Percentiles rank a stretch among this genome's conserved stretches.
Evolutionary conservation across 1,140 invertebrate species (phyloP).

Genomic region (Dryas iulia): DNA sequence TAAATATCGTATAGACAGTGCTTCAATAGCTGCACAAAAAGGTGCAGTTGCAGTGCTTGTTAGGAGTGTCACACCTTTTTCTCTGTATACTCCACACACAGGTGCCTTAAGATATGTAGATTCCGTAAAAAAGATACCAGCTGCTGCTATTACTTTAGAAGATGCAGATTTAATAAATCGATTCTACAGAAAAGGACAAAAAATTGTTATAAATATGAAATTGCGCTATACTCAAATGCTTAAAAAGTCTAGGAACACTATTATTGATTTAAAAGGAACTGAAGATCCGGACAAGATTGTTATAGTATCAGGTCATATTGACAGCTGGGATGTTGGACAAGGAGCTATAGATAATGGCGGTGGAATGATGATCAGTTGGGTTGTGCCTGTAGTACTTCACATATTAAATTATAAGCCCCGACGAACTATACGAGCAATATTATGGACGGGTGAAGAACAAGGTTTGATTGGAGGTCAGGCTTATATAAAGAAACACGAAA

Average conservation of each 20-base stretch:
- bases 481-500: conserved; percentile 83
- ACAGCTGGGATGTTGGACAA: conserved; percentile 94
- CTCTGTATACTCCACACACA: conserved; percentile 85
- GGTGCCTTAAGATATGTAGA: conserved; percentile 83
- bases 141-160: conserved; percentile 90
- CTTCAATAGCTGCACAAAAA: conserved; percentile 83
- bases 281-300: conserved; percentile 84
- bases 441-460: conserved; percentile 92
- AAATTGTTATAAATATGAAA: conserved; percentile 71
- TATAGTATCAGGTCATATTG: conserved; percentile 91
- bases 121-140: conserved; percentile 86
- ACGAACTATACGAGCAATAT: conserved; percentile 87
- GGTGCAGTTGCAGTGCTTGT: conserved; percentile 89
- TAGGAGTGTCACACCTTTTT: conserved; percentile 88
- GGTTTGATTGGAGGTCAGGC: conserved; percentile 84
- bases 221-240: conserved; percentile 71
- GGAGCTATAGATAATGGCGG: conserved; percentile 94
- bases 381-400: conserved; percentile 85
- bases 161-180: conserved; percentile 88
- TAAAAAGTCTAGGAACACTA: conserved; percentile 85
- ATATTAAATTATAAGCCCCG: conserved; percentile 84
- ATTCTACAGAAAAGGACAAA: conserved; percentile 82
- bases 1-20: conserved; percentile 61
- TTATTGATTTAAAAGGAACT: conserved; percentile 85
- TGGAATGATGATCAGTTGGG: conserved; percentile 91